Evolutionary conservation across 2,797 vertebrate genomes (phyloP), one percentile per base, ranked within the genome.

Genomic region (Lithobates pipiens): DNA sequence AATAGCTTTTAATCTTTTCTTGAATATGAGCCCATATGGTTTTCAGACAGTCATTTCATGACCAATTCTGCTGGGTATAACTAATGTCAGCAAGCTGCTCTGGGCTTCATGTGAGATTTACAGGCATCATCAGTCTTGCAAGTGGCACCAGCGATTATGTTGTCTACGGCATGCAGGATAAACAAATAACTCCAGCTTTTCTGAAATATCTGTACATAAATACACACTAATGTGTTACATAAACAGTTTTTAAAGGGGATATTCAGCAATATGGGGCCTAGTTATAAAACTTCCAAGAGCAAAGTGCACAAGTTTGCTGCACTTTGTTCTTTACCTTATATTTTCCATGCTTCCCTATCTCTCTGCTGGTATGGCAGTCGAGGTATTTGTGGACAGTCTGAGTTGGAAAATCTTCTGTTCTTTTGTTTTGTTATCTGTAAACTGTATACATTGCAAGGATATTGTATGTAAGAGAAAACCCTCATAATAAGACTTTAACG

Each of bases 71-170:
- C 2, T 0, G 71, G 63, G 79, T 50, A 87, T 67, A 85, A 63
- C 39, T 86, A n/a, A 88, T 80, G 88, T 90, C 44, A 84, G 86
- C 73, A 85, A 34, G 7, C 57, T 65, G 1, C 86, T 87, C 88
- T 82, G 88, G 80, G n/a, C 88, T n/a, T 63, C 88, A 21, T 0
- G 79, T 57, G 85, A 88, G 80, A 61, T 77, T 91, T 86, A 85
- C 21, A 87, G 79, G 85, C 86, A 65, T 85, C 88, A 91, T 91
- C 88, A 25, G 84, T 91, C 90, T 92, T 91, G 79, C 3, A 85
- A 86, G 81, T 87, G 27, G 87, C 88, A 90, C 88, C 77, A 90
- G 72, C 91, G 89, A 90, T 93, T 92, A 91, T 80, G 89, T 76
- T 88, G 82, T 57, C 57, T 88, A 89, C 85, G 83, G 89, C 9